Base-by-base conservation (phyloP, 2,797 vertebrate species). In the Diplodus puntazzo region DNA sequence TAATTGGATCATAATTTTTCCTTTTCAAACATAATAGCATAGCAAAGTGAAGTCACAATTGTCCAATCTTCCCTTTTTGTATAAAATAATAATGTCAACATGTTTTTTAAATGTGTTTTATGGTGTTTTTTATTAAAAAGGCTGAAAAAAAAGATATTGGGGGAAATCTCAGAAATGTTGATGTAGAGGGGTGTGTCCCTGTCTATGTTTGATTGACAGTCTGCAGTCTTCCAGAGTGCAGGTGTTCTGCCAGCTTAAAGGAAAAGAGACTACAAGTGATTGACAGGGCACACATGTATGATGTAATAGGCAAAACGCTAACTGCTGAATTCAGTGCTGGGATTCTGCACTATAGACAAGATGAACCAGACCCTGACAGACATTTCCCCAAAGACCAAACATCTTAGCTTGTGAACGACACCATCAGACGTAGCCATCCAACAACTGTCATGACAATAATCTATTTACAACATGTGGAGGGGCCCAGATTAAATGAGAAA, bases 381-480 rank as follows among this genome's bases (percentile, higher is more conserved):
- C 65, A 54, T 69, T 16, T 71, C 27, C 74, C 73, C 58, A 23
- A 64, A 81, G 46, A 69, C 66, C 25, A 74, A 75, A 79, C 54
- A 84, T 69, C 57, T 43, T 45, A 61, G 34, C 42, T 58, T 45
- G 27, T 58, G 45, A 79, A 70, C 59, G 23, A 71, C 48, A 69
- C 50, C 43, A 59, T 78, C 46, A 76, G 67, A 77, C 65, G 69
- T 11, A 76, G 63, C 59, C 52, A 2, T 79, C 71, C 76, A 88
- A 72, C 74, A 60, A 49, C 42, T 54, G 66, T 83, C 65, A 69
- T n/a, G 75, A 75, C n/a, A 80, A 62, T 65, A 84, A 87, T 87
- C 71, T 73, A 75, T 81, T 80, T 55, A 43, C 70, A 89, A 85
- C 78, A 87, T 90, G 83, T 85, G 81, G 66, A 79, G 20, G 30